phyloP scores from a whole-genome alignment of 2,113 vertebrate genomes.

The Oreochromis niloticus region DNA sequence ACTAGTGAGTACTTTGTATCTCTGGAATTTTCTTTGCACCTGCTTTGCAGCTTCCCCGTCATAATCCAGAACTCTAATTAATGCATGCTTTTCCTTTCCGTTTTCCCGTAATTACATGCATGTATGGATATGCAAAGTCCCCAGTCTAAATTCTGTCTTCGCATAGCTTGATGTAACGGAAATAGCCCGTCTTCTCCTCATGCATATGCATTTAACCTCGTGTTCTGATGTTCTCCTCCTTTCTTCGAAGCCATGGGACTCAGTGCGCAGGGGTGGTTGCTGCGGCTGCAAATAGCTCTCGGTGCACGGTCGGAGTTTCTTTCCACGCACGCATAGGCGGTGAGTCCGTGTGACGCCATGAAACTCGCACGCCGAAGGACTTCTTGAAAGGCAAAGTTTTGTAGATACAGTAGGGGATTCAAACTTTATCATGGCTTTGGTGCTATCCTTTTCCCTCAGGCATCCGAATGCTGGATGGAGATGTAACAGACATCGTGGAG shows the following conservation, averaged over 20 bases:
- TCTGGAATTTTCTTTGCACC: not conserved
- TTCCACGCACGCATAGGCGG: constrained; percentile 93
- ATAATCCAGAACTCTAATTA: constrained; percentile 9
- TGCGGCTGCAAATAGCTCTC: constrained; percentile 89
- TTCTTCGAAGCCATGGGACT: constrained; percentile 87
- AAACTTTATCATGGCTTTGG: not conserved
- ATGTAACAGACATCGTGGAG: constrained; percentile 93
- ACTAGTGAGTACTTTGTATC: constrained; percentile 81
- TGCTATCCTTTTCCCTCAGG: constrained; percentile 70
- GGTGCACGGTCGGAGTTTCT: constrained; percentile 89
- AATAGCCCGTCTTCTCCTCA: constrained; percentile 52
- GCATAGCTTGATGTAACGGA: constrained; percentile 56
- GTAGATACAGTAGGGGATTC: not conserved
- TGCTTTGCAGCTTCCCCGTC: not conserved
- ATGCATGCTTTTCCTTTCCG: constrained; percentile 15
- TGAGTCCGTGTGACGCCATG: constrained; percentile 54
- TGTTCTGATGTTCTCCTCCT: constrained; percentile 46
- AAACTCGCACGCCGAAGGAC: not conserved
- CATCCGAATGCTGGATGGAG: constrained; percentile 90
- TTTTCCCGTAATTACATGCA: constrained; percentile 46
- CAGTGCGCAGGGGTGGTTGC: constrained; percentile 92
- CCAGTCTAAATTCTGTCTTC: constrained; percentile 41
- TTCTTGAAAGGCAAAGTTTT: not conserved
- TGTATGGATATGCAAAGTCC: constrained; percentile 54
- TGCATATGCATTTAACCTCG: constrained; percentile 59